Evolutionary conservation across 2,888 invertebrate species (phyloP).

Genomic region (Agonopterix arenella): DNA sequence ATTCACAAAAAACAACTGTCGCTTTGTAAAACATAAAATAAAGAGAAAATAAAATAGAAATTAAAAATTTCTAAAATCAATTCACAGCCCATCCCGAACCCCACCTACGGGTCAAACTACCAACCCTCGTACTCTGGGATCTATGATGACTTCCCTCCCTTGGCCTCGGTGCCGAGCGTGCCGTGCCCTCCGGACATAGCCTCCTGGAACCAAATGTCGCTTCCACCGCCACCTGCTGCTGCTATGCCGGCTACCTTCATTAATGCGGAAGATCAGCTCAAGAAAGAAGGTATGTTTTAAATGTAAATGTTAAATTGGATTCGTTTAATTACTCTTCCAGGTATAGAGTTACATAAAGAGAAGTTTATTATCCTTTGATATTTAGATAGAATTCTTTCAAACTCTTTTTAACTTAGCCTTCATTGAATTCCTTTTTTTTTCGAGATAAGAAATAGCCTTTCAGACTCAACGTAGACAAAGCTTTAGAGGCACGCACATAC

Average conservation of each 20-base stretch:
- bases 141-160: conserved; percentile 58
- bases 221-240: conserved; percentile 40
- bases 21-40: no score
- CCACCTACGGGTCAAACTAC: conserved; percentile 36
- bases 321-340: neutral
- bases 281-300: conserved; percentile 67
- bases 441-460: no score
- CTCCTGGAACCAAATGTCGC: conserved; percentile 61
- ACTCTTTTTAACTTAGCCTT: no score
- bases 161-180: conserved; percentile 25
- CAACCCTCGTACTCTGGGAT: conserved; percentile 49
- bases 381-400: no score
- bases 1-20: no score
- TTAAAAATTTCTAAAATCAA: neutral
- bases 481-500: no score
- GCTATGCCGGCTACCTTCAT: conserved; percentile 32
- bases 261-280: conserved; percentile 64
- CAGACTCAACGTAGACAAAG: no score
- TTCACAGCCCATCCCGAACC: conserved; percentile 20
- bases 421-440: no score
- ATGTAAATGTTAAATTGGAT: no score
- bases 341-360: no score
- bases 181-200: conserved; percentile 43
- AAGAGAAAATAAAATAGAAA: no score
- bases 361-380: no score